Base-by-base conservation (phyloP, 2,797 vertebrate genomes). In the Darevskia nairensis region DNA sequence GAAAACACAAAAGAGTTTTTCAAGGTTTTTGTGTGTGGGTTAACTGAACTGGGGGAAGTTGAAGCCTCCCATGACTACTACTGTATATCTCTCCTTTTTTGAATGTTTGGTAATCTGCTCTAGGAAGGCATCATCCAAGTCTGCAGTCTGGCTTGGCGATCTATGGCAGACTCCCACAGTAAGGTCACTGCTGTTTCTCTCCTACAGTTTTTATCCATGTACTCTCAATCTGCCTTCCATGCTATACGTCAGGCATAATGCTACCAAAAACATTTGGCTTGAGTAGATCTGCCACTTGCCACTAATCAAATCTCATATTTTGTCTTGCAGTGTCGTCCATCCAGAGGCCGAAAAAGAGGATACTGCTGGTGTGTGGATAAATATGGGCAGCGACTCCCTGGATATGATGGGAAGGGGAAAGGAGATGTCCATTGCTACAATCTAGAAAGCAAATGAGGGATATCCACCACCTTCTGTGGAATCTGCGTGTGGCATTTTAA, bases 361-460 rank as follows among this genome's bases (percentile, higher is more conserved):
- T 97, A 98, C 96, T 99, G 98, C 96, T 99, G 98, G 99, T 99
- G 98, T 0, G 98, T 99, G 96, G 99, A 99, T 96, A 99, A 98
- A 95, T 99, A 99, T 0, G 99, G 99, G 72, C 98, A 98, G 92
- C 97, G 98, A 0, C 96, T 99, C 93, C 98, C 98, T 0, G 97
- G 98, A 32, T 98, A 98, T 59, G 96, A 98, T 75, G 95, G 96
- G 78, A 98, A 97, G 93, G 98, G 97, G 88, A 97, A 95, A 91
- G 98, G 97, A 88, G 98, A 98, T 50, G 94, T 97, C 93, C 98
- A 98, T 90, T 98, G 98, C 96, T 98, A 98, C 94, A 96, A 97
- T 95, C 92, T 97, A 88, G 96, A 97, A 90, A 97, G 94, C 91
- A 96, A 97, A 86, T 97, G 96, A 96, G 91, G 17, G 17, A 84